These are phyloP conservation scores for Phrynocephalus guinanensis DNA, from an alignment of 2,797 vertebrate species.

Conservation along the genomic window DNA sequence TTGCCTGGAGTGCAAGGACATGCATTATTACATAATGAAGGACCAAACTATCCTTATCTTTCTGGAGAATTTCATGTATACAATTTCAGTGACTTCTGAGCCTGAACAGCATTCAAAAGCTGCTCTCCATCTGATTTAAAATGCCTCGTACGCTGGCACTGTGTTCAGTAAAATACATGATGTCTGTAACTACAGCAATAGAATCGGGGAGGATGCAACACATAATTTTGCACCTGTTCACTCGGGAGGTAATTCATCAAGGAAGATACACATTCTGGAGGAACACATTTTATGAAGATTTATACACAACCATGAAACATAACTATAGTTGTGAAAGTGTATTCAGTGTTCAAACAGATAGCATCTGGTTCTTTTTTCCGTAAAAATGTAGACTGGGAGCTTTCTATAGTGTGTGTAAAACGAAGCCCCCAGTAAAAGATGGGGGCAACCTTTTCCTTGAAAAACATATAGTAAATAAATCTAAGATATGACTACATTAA, in stretches of 20 bases:
- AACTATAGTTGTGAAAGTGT: neutral
- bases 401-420: neutral
- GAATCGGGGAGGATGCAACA: neutral
- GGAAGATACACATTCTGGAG: neutral
- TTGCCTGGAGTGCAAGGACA: slow-evolving; percentile 72
- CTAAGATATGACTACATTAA: neutral
- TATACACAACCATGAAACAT: neutral
- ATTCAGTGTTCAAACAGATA: neutral
- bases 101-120: slow-evolving; percentile 51
- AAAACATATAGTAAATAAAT: neutral
- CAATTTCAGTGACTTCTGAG: slow-evolving; percentile 65
- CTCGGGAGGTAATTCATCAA: neutral
- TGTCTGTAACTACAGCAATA: neutral
- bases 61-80: slow-evolving; percentile 72
- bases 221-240: neutral
- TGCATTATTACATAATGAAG: slow-evolving; percentile 72
- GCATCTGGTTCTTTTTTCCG: neutral
- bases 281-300: neutral
- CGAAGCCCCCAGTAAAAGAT: neutral
- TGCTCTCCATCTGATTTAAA: slow-evolving; percentile 43
- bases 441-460: neutral
- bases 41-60: slow-evolving; percentile 69
- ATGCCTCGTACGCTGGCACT: neutral
- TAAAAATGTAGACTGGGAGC: neutral
- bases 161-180: neutral